A percentile compares a stretch with the other conserved stretches of the same genome.
phyloP scores from a whole-genome alignment of 2,797 vertebrate species.

The Xerus rutilus region DNA sequence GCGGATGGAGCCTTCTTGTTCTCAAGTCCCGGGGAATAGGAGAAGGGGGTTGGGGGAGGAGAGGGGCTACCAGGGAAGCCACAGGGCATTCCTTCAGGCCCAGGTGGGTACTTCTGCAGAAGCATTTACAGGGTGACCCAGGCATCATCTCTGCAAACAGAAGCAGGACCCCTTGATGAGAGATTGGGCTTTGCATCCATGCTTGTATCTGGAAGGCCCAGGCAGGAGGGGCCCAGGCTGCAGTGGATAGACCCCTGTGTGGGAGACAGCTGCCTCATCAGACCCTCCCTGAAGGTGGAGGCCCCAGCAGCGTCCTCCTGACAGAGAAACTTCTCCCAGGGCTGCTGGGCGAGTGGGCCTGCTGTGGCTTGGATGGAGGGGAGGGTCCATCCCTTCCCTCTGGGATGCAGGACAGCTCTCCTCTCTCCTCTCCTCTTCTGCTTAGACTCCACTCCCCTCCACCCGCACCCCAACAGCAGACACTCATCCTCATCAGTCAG shows the following conservation, averaged over 20 bases:
- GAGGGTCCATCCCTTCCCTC: rapidly evolving
- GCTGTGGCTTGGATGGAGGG: rapidly evolving
- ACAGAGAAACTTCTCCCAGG: no score
- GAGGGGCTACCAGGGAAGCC: not conserved
- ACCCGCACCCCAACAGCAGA: no score
- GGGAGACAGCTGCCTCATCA: not conserved
- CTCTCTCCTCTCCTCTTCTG: not conserved
- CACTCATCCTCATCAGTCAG: rapidly evolving
- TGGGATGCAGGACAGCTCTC: not conserved
- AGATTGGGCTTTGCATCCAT: not conserved
- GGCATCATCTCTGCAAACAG: not conserved
- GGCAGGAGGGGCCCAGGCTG: not conserved
- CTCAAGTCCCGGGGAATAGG: not conserved
- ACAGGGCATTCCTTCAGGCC: no score
- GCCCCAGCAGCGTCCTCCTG: no score
- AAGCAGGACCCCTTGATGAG: not conserved
- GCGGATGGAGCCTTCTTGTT: not conserved
- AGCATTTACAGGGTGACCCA: not conserved
- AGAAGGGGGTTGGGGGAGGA: no score
- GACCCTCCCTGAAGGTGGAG: not conserved
- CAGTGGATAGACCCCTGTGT: rapidly evolving
- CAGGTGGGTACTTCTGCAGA: not conserved
- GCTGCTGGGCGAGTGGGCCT: not conserved
- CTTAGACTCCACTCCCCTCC: not conserved
- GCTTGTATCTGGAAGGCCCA: not conserved